These are phyloP conservation scores for Drosophila melanosoma DNA, from an alignment of 2,888 invertebrate genomes.

Conservation along the genomic window DNA sequence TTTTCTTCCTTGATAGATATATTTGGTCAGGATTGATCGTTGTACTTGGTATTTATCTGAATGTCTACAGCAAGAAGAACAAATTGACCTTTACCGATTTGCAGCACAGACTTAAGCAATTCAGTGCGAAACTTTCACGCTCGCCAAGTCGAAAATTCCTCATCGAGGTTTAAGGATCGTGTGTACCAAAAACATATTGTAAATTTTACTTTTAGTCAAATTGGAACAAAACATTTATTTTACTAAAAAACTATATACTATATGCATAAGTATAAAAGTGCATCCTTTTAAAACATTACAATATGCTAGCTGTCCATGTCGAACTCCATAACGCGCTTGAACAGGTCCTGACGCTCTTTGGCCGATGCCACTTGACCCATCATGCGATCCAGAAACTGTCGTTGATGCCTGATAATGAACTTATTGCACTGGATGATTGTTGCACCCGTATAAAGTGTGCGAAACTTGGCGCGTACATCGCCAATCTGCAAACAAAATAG, in stretches of 20 bases:
- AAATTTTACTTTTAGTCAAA: slow-evolving; percentile 51
- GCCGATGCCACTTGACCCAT: slow-evolving; percentile 88
- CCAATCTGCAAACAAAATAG: slow-evolving; percentile 85
- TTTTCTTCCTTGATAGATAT: slow-evolving; percentile 87
- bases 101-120: slow-evolving; percentile 59
- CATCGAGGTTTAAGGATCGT: slow-evolving; percentile 76
- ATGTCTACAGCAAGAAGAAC: slow-evolving; percentile 93
- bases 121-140: slow-evolving; percentile 49
- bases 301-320: slow-evolving; percentile 73
- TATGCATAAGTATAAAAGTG: slow-evolving; percentile 50
- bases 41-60: slow-evolving; percentile 96
- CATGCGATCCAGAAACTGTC: slow-evolving; percentile 87
- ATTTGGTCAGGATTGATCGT: slow-evolving; percentile 96
- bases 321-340: slow-evolving; percentile 82
- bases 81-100: slow-evolving; percentile 82
- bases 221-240: slow-evolving; percentile 36
- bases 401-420: slow-evolving; percentile 89
- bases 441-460: slow-evolving; percentile 90
- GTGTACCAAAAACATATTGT: slow-evolving; percentile 49
- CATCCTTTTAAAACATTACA: slow-evolving; percentile 10
- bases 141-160: slow-evolving; percentile 79
- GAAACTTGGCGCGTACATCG: slow-evolving; percentile 87
- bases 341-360: slow-evolving; percentile 87
- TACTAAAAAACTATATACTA: slow-evolving; percentile 49
- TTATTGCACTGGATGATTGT: slow-evolving; percentile 92